phyloP scores from a whole-genome alignment of 2,113 vertebrate species.

The Chrysochloris asiatica region DNA sequence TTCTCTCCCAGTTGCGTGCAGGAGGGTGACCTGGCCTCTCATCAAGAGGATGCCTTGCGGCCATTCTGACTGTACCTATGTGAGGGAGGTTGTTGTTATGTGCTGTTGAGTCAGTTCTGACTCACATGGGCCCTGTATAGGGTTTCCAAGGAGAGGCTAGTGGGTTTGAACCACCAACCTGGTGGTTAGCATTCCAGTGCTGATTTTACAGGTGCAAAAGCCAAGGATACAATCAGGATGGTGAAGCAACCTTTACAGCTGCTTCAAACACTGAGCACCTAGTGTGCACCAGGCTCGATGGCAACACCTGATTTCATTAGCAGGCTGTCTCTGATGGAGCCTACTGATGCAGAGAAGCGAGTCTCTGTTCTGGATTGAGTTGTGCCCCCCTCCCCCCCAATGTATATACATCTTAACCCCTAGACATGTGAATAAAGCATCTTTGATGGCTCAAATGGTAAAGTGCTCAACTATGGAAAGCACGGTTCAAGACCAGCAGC shows the following conservation, averaged over 20 bases:
- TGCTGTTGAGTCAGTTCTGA: no score
- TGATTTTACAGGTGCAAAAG: not conserved
- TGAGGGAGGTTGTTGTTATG: no score
- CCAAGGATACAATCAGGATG: not conserved
- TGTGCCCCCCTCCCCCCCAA: not conserved
- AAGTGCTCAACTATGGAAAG: not conserved
- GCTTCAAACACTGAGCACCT: not conserved
- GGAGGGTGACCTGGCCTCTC: not conserved
- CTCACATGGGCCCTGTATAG: no score
- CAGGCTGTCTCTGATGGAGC: not conserved
- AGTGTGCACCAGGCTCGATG: fast-evolving
- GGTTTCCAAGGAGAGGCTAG: no score
- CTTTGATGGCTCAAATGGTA: not conserved
- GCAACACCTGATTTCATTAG: not conserved
- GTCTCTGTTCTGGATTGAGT: not conserved
- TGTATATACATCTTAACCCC: not conserved
- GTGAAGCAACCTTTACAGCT: fast-evolving
- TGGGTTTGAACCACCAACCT: no score
- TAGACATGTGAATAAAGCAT: not conserved
- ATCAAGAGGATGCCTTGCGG: fast-evolving
- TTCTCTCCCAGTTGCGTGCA: not conserved
- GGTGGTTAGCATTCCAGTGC: no score
- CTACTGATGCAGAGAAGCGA: not conserved
- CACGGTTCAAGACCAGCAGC: not conserved
- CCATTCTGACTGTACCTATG: not conserved